These are phyloP conservation scores for Thryonomys swinderianus DNA, from an alignment of 2,113 vertebrate species.

Conservation along the genomic window DNA sequence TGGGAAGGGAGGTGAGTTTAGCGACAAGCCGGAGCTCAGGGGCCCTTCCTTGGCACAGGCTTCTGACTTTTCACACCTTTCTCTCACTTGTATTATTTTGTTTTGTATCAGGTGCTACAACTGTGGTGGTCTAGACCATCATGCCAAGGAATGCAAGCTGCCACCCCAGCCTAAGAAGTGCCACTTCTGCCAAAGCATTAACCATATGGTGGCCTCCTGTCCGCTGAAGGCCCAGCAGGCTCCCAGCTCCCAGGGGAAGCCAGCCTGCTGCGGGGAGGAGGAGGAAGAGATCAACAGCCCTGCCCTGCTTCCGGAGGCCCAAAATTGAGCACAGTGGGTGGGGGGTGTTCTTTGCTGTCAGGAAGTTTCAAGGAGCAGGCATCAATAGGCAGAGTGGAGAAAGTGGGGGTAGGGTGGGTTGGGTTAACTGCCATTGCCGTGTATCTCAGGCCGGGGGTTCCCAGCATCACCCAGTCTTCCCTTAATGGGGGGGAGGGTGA, in stretches of 20 bases:
- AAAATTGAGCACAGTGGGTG: conserved; percentile 86
- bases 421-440: conserved; percentile 58
- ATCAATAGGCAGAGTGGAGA: conserved; percentile 76
- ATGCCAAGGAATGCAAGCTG: conserved; percentile 98
- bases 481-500: conserved; percentile 50
- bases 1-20: background rate
- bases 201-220: conserved; percentile 98
- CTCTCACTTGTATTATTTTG: background rate
- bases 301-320: conserved; percentile 86
- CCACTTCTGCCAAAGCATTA: conserved; percentile 99
- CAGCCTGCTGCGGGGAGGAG: conserved; percentile 88
- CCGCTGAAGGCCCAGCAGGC: conserved; percentile 93
- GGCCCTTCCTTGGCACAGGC: background rate
- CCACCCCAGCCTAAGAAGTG: conserved; percentile 99
- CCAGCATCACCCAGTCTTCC: conserved; percentile 68
- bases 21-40: background rate
- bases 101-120: conserved; percentile 94
- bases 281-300: conserved; percentile 89
- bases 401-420: conserved; percentile 65
- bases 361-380: conserved; percentile 83
- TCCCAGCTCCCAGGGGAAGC: conserved; percentile 94
- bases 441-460: conserved; percentile 64
- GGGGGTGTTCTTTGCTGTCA: conserved; percentile 67
- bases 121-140: conserved; percentile 98
- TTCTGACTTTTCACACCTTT: background rate